Evolutionary conservation across 2,113 vertebrate genomes (phyloP), one percentile per base, ranked within the genome.

Genomic region (Ochotona curzoniae): DNA sequence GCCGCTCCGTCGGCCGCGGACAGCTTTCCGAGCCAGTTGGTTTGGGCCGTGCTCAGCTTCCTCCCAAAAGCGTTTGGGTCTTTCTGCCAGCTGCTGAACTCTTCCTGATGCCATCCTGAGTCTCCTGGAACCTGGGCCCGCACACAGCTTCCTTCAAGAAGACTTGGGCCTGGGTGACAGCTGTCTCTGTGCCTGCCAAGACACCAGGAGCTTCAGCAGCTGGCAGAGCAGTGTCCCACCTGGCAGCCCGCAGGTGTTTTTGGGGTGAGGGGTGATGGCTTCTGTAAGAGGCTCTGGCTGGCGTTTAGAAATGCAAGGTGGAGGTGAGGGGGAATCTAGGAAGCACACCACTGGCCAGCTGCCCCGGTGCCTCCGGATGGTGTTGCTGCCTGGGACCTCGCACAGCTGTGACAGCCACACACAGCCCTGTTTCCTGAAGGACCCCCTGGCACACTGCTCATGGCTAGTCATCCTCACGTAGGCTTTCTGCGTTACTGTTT

Each of bases 21-120:
- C 94, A 79, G 90, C 93, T 61, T 30, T 96, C 91, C 63, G 78
- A 64, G 74, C 32, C 96, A 91, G 64, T 96, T 97, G 74, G 82
- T 93, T 95, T 97, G 97, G 96, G 97, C 97, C 94, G 69, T 26
- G 38, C 69, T 78, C 54, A 3, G 13, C 97, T 97, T 97, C 96
- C 93, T 98, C 82, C 87, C 92, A 44, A 95, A 83, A 85, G 66
- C 84, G 21, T 70, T 84, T 79, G 89, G 38, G 51, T 93, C 71
- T 78, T 61, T 63, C 23, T 91, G 96, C 94, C 96, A 95, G 91
- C 82, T 38, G 4, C 94, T 75, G 76, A 66, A 61, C 73, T 4
- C 35, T 89, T 84, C 95, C 94, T 93, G 30, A 63, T 38, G 3
- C 74, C 75, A 91, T 86, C 79, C 81, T 78, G 70, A 38, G 87